Evolutionary conservation across 2,888 invertebrate genomes (phyloP), one percentile per base, ranked within the genome.

Genomic region (Drosophila anceps): DNA sequence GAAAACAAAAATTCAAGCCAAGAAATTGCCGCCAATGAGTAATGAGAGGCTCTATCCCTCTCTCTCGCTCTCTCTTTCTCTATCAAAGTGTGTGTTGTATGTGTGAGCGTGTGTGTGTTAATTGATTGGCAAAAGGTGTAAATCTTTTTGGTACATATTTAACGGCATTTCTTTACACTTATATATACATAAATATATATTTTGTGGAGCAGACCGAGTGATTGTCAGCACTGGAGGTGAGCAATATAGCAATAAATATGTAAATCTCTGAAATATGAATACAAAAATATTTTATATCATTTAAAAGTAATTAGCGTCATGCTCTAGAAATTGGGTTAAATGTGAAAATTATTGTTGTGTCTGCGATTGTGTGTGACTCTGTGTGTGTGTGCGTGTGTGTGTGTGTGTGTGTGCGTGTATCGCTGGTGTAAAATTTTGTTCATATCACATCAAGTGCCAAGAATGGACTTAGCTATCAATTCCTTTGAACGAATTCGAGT

Each of bases 321-420:
- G 90, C 88, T 84, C 88, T 82, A 77, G 57, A 89, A 84, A 84
- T 87, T 84, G 77, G 83, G 80, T 76, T 88, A 88, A 90, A 76
- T 73, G 81, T 79, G 69, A 54, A 74, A 69, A 77, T 81, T 73
- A 76, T 70, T 73, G 58, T 50, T 29, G 18, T 27, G 76, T 67
- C 63, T 59, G 70, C 57, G 33, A 24, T 9, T 39, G 43, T 33
- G 73, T 75, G 57, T 60, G 68, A 20, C 9, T 46, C 27, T 39
- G 75, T 57, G 68, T 63, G 64, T 10, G 24, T 8, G 39, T 43
- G 74, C 73, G 60, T 57, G 68, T 8, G 39, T 43, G 74, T 75
- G 60, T 57, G 61, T 31, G 46, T 27, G 76, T 75, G 66, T 58
- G 64, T 15, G 48, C 18, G 76, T 76, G 64, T 65, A 61, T 10